Base-by-base conservation (phyloP, 1,140 invertebrate species). In the Zaprionus tsacasi region DNA sequence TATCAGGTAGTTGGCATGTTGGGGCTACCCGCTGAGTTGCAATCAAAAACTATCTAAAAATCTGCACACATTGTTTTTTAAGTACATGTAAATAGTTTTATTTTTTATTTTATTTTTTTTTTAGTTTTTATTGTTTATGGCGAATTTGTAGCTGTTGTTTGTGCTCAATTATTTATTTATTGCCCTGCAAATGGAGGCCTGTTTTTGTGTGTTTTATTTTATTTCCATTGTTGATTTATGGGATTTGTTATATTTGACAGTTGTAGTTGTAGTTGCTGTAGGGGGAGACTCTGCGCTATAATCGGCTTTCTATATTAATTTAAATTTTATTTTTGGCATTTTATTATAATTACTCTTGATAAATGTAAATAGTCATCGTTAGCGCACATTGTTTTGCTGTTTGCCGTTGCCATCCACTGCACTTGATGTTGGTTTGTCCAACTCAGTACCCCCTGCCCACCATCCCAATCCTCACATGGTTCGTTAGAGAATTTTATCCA, bases 231-330 rank as follows among this genome's bases (percentile, higher is more conserved):
- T 85, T 89, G 88, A 91, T 91, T 91, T 90, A 90, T 90, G 89
- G 81, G 83, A 88, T 91, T 89, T 85, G 81, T 89, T 76, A 86
- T 75, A 78, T 88, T 89, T 88, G 86, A 88, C 83, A 85, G 78
- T 89, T 50, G 77, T 60, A 30, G 60, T 11, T 67, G 55, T 17
- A 70, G 58, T 11, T 7, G 21, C n/a, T 33, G 21, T n/a, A 35
- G 36, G 7, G 13, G 5, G 21, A 2, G 59, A 76, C 85, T n/a
- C n/a, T n/a, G n/a, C 2, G 76, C 35, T 82, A 91, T 91, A 91
- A 91, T 91, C 83, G 90, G 79, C 87, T 90, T 91, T 91, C 82
- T 85, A 91, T 85, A 90, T 91, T 90, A 90, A 91, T 91, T 91
- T 91, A 88, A 88, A 89, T 88, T 88, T 88, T 88, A 88, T 91